Conservation (phyloP, 2,888 invertebrate genomes). For the Erannis defoliaria region DNA sequence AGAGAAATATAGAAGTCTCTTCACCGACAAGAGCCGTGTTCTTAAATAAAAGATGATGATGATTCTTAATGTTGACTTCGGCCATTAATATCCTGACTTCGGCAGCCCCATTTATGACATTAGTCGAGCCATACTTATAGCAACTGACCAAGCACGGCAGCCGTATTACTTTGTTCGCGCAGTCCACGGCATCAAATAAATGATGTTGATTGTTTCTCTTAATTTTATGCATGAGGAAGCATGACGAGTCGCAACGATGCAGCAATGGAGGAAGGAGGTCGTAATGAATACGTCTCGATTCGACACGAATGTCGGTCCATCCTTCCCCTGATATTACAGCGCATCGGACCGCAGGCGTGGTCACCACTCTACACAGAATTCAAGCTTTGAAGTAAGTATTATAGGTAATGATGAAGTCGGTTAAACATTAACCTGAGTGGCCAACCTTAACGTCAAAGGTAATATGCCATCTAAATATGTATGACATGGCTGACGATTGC, state of each 20-base stretch:
- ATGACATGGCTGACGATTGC: no score
- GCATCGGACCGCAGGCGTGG: slow-evolving; percentile 58
- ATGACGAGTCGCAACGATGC: slow-evolving; percentile 56
- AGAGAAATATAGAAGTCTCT: no score
- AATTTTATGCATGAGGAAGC: slow-evolving; percentile 69
- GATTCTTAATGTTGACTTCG: background rate
- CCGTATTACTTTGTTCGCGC: background rate
- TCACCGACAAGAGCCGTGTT: no score
- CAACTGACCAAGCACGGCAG: background rate
- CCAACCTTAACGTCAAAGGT: no score
- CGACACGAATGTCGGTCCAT: slow-evolving; percentile 73
- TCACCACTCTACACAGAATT: background rate
- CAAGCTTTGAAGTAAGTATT: background rate
- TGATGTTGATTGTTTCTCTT: slow-evolving; percentile 33
- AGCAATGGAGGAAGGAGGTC: slow-evolving; percentile 48
- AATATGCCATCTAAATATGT: no score
- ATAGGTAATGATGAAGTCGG: no score
- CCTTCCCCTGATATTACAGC: slow-evolving; percentile 63
- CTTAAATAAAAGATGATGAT: no score
- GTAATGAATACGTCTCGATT: slow-evolving; percentile 76
- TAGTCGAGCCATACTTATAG: background rate
- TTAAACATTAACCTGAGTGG: no score
- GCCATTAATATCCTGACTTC: no score
- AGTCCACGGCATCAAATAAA: slow-evolving; percentile 4
- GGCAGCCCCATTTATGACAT: no score